phyloP scores from a whole-genome alignment of 2,888 invertebrate species.

The Leptarthrus brevirostris region DNA sequence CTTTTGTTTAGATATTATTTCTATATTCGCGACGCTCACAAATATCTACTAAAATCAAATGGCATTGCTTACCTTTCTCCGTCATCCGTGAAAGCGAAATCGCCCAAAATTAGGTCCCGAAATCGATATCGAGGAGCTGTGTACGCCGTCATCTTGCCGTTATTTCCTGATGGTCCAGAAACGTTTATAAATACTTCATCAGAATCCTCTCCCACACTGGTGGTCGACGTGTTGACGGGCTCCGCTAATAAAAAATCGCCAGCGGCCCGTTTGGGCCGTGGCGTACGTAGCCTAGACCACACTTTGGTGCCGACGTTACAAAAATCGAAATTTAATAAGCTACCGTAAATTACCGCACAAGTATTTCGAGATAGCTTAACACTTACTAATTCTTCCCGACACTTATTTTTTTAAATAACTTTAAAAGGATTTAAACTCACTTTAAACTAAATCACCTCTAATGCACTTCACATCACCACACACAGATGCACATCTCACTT shows the following conservation, averaged over 20 bases:
- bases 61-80: slow-evolving; percentile 80
- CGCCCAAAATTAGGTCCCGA: slow-evolving; percentile 80
- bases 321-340: too few species aligned
- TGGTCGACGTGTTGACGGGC: slow-evolving; percentile 59
- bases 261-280: slow-evolving; percentile 68
- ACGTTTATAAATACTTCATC: slow-evolving; percentile 64
- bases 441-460: too few species aligned
- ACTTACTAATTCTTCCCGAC: too few species aligned
- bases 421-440: too few species aligned
- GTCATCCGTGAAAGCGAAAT: slow-evolving; percentile 81
- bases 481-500: too few species aligned
- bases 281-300: slow-evolving; percentile 66
- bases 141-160: slow-evolving; percentile 52
- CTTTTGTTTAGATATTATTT: too few species aligned
- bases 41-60: too few species aligned
- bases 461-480: too few species aligned
- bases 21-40: too few species aligned
- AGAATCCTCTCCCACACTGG: slow-evolving; percentile 56
- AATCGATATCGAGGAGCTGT: slow-evolving; percentile 80
- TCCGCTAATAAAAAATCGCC: slow-evolving; percentile 64
- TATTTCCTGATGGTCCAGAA: slow-evolving; percentile 59
- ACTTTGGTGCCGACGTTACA: slow-evolving; percentile 59
- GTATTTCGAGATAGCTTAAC: too few species aligned
- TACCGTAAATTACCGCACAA: too few species aligned
- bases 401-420: too few species aligned